These are phyloP conservation scores for Scaptomyza polygonia DNA, from an alignment of 2,888 invertebrate genomes.

Conservation along the genomic window DNA sequence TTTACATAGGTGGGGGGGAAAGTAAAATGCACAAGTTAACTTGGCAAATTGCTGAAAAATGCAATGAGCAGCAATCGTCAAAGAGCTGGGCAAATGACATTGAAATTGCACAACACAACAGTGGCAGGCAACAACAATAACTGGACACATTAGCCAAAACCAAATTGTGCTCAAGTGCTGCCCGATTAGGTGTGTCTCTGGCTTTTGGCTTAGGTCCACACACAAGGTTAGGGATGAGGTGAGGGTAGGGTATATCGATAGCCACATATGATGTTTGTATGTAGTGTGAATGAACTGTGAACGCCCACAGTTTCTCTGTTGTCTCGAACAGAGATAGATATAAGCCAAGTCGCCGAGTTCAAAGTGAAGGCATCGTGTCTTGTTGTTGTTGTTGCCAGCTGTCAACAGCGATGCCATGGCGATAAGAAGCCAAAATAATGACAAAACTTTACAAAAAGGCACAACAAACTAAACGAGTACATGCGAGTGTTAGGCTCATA, in stretches of 20 bases:
- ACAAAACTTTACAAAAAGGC: neutral
- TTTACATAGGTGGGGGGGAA: slow-evolving; percentile 5
- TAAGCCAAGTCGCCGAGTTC: slow-evolving; percentile 55
- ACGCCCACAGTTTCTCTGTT: slow-evolving; percentile 49
- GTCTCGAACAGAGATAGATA: slow-evolving; percentile 31
- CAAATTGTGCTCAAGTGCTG: slow-evolving; percentile 28
- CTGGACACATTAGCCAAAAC: slow-evolving; percentile 53
- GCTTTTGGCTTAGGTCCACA: slow-evolving; percentile 31
- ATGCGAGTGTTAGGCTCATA: slow-evolving; percentile 46
- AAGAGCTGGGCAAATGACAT: slow-evolving; percentile 59
- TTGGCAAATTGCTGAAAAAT: slow-evolving; percentile 40
- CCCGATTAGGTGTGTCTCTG: slow-evolving; percentile 44
- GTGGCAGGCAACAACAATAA: slow-evolving; percentile 38
- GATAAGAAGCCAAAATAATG: slow-evolving; percentile 44
- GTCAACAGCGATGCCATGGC: slow-evolving; percentile 64
- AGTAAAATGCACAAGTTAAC: slow-evolving; percentile 25
- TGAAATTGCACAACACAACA: slow-evolving; percentile 63
- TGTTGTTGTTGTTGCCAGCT: slow-evolving; percentile 42
- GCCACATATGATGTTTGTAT: slow-evolving; percentile 1
- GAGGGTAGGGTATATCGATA: slow-evolving; percentile 17
- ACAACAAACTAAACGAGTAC: slow-evolving; percentile 28
- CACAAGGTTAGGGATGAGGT: slow-evolving; percentile 32
- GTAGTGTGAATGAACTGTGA: slow-evolving; percentile 65
- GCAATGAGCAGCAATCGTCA: slow-evolving; percentile 53
- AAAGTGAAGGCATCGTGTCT: slow-evolving; percentile 57